Evolutionary conservation across 2,797 vertebrate species (phyloP).

Genomic region (Epinephelus malabaricus): DNA sequence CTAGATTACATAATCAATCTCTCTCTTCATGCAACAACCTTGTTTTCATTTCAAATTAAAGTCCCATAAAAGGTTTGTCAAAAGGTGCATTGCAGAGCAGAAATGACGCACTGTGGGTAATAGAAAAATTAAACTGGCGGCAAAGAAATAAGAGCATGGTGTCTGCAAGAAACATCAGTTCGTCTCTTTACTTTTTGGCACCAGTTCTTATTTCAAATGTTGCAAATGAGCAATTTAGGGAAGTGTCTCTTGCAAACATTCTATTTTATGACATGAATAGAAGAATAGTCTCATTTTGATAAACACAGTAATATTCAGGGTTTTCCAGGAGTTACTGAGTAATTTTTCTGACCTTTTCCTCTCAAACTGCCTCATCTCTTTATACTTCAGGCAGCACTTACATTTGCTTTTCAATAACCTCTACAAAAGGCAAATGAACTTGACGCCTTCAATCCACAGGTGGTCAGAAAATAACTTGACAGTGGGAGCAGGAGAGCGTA

Average conservation of each 20-base stretch:
- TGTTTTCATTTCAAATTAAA: neutral
- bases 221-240: conserved; percentile 26
- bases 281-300: conserved; percentile 28
- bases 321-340: neutral
- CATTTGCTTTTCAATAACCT: conserved; percentile 43
- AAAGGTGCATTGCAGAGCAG: neutral
- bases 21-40: neutral
- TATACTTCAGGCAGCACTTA: conserved; percentile 41
- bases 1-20: conserved; percentile 1
- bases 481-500: conserved; percentile 6
- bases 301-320: conserved; percentile 28
- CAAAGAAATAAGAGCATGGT: neutral
- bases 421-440: conserved; percentile 44
- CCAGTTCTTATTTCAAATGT: neutral
- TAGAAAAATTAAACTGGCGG: neutral
- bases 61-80: neutral
- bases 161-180: neutral
- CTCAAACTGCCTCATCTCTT: conserved; percentile 29
- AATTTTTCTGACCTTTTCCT: conserved; percentile 21
- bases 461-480: conserved; percentile 53
- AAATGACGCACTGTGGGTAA: neutral
- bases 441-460: conserved; percentile 55
- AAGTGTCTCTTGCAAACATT: neutral
- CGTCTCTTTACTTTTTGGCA: neutral
- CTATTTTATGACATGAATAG: conserved; percentile 15